Evolutionary conservation across 2,888 invertebrate genomes (phyloP), one percentile per base, ranked within the genome.

Genomic region (Thalpophila matura): DNA sequence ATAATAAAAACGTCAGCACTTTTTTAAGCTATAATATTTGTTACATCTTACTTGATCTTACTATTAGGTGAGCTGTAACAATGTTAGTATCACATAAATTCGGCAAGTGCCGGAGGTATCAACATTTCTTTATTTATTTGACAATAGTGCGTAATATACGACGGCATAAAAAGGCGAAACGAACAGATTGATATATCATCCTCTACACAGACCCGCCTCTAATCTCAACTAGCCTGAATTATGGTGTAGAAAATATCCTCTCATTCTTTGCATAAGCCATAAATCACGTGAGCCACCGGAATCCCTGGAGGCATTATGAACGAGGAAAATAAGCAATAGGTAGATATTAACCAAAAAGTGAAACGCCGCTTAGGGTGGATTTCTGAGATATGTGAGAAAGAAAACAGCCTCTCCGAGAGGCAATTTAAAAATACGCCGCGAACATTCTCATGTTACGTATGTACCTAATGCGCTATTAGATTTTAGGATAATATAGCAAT

Each of bases 251-350:
- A 92, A 92, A 93, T 91, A 93, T 92, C 88, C 89, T 90, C 91
- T 91, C 88, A 89, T 92, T 93, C 91, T 93, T 91, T 92, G 91
- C 93, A 93, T 94, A 92, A 89, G 89, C 86, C 83, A 92, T 94
- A 93, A 93, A 94, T 94, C 93, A 93, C 87, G 82, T 80, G 86
- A 86, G 85, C 88, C 81, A 88, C 88, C 86, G 88, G 90, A 90
- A 89, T 90, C 91, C 92, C 91, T 83, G 64, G 85, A 77, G 90
- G 89, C 86, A 89, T 90, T 91, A 90, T 87, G 85, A 88, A 87
- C 76, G 86, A 88, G 86, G 84, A 91, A 92, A 90, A 93, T 91
- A 91, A 91, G 91, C 91, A 92, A 93, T 89, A 91, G 80, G 82
- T 82, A 83, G 87, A 88, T 91, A 90, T 89, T 91, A 90, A 90